Percentiles rank a stretch among this genome's conserved stretches.
phyloP scores from a whole-genome alignment of 1,140 invertebrate species.

The Apis florea region DNA sequence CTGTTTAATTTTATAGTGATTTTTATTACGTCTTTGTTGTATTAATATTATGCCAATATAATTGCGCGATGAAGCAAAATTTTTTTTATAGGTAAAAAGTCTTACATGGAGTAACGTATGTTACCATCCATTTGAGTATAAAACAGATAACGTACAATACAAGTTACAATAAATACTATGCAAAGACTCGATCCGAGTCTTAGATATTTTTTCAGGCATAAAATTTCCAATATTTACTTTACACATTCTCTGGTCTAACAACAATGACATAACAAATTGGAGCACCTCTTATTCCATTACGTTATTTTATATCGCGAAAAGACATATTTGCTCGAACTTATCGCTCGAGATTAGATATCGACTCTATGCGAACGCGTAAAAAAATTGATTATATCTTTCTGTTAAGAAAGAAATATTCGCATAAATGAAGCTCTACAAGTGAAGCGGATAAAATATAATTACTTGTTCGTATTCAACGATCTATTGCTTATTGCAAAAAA shows the following conservation, averaged over 20 bases:
- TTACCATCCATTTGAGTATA: constrained; percentile 43
- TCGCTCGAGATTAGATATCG: constrained; percentile 32
- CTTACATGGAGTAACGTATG: constrained; percentile 30
- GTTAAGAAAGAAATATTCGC: constrained; percentile 14
- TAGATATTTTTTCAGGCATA: constrained; percentile 4
- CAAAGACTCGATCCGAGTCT: not conserved
- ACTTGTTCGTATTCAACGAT: constrained; percentile 3
- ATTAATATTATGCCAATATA: constrained; percentile 5
- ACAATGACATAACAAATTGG: constrained; percentile 27
- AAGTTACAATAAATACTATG: constrained; percentile 21
- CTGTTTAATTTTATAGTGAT: not conserved
- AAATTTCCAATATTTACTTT: constrained; percentile 11
- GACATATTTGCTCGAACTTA: constrained; percentile 26
- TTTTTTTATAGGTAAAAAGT: constrained; percentile 49
- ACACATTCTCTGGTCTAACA: constrained; percentile 9
- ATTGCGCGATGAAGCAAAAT: not conserved
- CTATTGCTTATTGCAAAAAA: constrained; percentile 36
- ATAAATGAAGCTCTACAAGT: constrained; percentile 30
- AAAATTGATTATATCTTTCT: not conserved
- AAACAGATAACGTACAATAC: constrained; percentile 41
- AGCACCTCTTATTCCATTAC: constrained; percentile 23
- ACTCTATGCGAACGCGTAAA: constrained; percentile 16
- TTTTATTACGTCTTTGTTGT: not conserved
- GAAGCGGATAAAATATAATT: constrained; percentile 41
- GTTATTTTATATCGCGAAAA: constrained; percentile 3